These are phyloP conservation scores for Heliconius himera DNA, from an alignment of 1,140 invertebrate genomes.

Conservation along the genomic window DNA sequence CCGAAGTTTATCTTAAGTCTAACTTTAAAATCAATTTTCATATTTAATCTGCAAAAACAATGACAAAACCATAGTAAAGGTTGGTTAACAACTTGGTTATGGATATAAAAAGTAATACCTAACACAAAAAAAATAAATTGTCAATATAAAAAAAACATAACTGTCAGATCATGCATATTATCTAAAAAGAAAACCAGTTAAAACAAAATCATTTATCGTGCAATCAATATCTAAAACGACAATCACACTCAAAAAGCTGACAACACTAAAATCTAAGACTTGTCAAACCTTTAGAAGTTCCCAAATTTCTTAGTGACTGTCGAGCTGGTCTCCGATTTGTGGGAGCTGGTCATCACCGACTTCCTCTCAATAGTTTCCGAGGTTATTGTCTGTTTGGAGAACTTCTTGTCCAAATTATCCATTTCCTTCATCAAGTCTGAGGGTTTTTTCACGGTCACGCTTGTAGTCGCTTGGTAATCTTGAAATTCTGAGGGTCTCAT, in stretches of 20 bases:
- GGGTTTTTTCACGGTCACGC: slow-evolving; percentile 62
- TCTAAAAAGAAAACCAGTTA: not conserved
- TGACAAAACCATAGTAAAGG: not conserved
- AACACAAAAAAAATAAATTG: not conserved
- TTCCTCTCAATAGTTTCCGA: slow-evolving; percentile 79
- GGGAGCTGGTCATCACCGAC: slow-evolving; percentile 79
- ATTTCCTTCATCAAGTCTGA: slow-evolving; percentile 73
- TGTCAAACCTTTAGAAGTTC: slow-evolving; percentile 70
- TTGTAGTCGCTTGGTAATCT: slow-evolving; percentile 58
- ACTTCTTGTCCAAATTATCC: slow-evolving; percentile 73
- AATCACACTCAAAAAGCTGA: slow-evolving; percentile 17
- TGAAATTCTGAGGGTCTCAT: slow-evolving; percentile 78
- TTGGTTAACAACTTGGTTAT: not conserved
- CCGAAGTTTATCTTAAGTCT: slow-evolving; percentile 25
- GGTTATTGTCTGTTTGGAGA: slow-evolving; percentile 76
- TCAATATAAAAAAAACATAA: not conserved
- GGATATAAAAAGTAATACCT: not conserved
- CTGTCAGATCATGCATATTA: slow-evolving; percentile 12
- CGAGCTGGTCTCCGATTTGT: slow-evolving; percentile 77
- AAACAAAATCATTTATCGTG: slow-evolving; percentile 11
- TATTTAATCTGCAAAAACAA: not conserved
- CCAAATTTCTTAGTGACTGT: slow-evolving; percentile 81
- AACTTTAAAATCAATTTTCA: slow-evolving; percentile 2
- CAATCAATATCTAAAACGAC: slow-evolving; percentile 29
- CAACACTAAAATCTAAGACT: slow-evolving; percentile 18